Evolutionary conservation across 2,113 vertebrate species (phyloP).

Genomic region (Pycnonotus jocosus): DNA sequence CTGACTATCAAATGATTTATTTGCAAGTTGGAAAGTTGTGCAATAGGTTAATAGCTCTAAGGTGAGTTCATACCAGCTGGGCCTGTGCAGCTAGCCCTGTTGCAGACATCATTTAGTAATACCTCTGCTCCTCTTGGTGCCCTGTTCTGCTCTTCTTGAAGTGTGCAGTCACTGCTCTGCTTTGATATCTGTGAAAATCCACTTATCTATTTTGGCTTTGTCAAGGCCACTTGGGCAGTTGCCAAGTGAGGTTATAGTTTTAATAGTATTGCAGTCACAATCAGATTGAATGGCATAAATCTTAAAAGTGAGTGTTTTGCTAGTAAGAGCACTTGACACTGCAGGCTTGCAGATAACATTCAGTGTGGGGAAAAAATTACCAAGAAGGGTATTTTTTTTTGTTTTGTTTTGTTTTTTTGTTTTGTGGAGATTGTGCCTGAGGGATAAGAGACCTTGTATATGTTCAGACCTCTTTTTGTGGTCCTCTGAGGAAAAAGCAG

Average conservation of each 20-base stretch:
- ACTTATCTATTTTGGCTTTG: background rate
- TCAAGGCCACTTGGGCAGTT: background rate
- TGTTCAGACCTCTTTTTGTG: background rate
- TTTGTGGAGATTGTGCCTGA: background rate
- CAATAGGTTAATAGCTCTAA: background rate
- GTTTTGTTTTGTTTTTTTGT: no score
- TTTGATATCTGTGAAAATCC: background rate
- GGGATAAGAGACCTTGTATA: background rate
- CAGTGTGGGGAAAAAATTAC: background rate
- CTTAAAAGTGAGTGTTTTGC: background rate
- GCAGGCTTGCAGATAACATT: background rate
- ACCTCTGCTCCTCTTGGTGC: background rate
- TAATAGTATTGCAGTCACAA: background rate
- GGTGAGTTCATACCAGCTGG: background rate
- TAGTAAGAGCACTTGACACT: background rate
- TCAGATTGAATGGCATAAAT: background rate
- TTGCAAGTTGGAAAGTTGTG: background rate
- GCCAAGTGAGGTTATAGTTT: background rate
- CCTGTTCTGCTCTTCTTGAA: background rate
- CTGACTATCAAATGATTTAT: background rate
- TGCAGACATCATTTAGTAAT: background rate
- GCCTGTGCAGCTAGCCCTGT: background rate
- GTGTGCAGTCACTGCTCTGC: background rate
- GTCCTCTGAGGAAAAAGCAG: background rate
- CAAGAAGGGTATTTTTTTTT: background rate